These are phyloP conservation scores for Sminthurinus aureus DNA, from an alignment of 2,888 invertebrate genomes.

Conservation along the genomic window DNA sequence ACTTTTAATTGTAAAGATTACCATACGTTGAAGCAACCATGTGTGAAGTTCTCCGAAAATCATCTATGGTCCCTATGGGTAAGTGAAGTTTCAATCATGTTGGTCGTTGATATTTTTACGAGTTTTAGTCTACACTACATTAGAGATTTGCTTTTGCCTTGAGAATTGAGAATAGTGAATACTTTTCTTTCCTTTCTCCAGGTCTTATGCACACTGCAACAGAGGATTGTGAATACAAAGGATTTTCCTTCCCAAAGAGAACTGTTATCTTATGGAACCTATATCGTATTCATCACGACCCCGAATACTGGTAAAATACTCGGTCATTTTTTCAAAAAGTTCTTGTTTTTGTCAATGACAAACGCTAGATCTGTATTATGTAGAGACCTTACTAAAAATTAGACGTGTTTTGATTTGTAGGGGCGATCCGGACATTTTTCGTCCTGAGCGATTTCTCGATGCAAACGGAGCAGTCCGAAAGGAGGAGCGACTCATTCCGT, in stretches of 20 bases:
- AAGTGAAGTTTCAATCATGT: too few species aligned
- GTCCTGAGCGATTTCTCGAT: slow-evolving; percentile 52
- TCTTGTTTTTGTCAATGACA: too few species aligned
- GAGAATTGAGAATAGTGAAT: too few species aligned
- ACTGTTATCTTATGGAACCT: slow-evolving; percentile 55
- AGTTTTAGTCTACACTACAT: too few species aligned
- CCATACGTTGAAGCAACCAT: slow-evolving; percentile 53
- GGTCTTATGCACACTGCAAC: slow-evolving; percentile 53
- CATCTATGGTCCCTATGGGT: slow-evolving; percentile 51
- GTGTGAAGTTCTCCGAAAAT: slow-evolving; percentile 54
- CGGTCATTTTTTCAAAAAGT: neutral
- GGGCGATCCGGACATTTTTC: slow-evolving; percentile 45
- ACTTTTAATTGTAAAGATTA: slow-evolving; percentile 27
- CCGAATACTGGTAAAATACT: slow-evolving; percentile 47
- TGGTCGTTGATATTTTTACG: too few species aligned
- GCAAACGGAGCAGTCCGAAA: slow-evolving; percentile 51
- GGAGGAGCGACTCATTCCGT: slow-evolving; percentile 54
- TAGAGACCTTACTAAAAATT: too few species aligned
- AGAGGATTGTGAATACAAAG: slow-evolving; percentile 50
- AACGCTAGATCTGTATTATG: too few species aligned
- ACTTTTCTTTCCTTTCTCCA: too few species aligned
- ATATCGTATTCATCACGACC: slow-evolving; percentile 52
- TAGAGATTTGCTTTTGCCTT: too few species aligned
- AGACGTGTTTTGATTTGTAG: neutral
- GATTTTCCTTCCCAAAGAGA: slow-evolving; percentile 51